Evolutionary conservation across 2,797 vertebrate genomes (phyloP), one percentile per base, ranked within the genome.

Genomic region (Spinibarbus caldwelli): DNA sequence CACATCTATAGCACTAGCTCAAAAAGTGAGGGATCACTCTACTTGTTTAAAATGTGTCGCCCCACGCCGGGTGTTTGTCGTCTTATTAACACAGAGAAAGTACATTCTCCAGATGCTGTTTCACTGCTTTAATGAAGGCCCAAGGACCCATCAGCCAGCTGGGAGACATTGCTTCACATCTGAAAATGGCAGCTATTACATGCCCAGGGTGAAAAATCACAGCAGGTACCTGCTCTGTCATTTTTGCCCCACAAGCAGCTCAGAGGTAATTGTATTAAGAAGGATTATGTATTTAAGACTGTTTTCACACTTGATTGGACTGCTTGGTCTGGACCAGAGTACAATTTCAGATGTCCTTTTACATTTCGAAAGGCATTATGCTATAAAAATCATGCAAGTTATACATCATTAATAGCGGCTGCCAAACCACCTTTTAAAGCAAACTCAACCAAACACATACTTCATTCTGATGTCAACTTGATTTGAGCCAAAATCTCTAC

Each of bases 31-130:
- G 23, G 43, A 85, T 73, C 67, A 54, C 54, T 64, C 79, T 43
- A 70, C 82, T 49, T 76, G 73, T 57, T 41, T 73, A 47, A 78
- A 85, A 66, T 31, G 62, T 84, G 47, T 78, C 26, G 15, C 64
- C 49, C 41, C 67, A 59, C 47, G 41, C 49, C 29, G 9, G 64
- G 52, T 78, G 83, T 84, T 84, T 84, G 82, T 70, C 80, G 36
- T 77, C 67, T 68, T 73, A 67, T 81, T 76, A 71, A 75, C 23
- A 78, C n/a, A 26, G 77, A 26, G 15, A 47, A 31, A 29, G 49
- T 73, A 78, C 26, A 43, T 23, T 62, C 19, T 45, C 73, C 82
- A 84, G 66, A 66, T 67, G 54, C 45, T 7, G 14, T n/a, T 68
- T 57, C 23, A 72, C 67, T 36, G 66, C 49, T 45, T 14, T 67